Evolutionary conservation across 2,888 invertebrate species (phyloP).

Genomic region (Eristalis tenax): DNA sequence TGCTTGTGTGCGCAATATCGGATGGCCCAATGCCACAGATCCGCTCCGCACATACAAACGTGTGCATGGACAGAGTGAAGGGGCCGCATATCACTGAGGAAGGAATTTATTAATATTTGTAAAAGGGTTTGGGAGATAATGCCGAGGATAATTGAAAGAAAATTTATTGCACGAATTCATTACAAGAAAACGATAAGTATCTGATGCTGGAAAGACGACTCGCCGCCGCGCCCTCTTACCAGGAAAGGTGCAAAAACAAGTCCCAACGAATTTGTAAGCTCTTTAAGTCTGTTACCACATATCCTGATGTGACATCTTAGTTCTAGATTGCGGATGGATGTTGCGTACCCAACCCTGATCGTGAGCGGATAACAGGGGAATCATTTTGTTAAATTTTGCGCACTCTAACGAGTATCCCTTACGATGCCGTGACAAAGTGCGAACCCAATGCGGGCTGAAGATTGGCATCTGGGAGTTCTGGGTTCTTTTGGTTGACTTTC

Average conservation of each 20-base stretch:
- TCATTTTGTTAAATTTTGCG: too few relatives aligned
- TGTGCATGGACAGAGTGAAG: background rate
- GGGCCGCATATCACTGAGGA: slow-evolving; percentile 1
- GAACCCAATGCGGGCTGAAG: too few relatives aligned
- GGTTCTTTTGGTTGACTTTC: too few relatives aligned
- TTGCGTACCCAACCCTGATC: background rate
- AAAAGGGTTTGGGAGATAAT: slow-evolving; percentile 30
- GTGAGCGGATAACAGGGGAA: background rate
- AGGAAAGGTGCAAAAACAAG: background rate
- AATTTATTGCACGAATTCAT: slow-evolving; percentile 24
- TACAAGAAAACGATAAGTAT: background rate
- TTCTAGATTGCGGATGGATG: background rate
- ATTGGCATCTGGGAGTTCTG: too few relatives aligned
- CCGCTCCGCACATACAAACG: background rate
- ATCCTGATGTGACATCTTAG: background rate
- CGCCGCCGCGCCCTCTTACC: background rate
- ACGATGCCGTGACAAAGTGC: too few relatives aligned
- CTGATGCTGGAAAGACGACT: background rate
- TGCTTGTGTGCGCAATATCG: slow-evolving; percentile 51
- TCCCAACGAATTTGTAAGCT: background rate
- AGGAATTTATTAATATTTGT: slow-evolving; percentile 34
- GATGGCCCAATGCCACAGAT: background rate
- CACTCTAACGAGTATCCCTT: too few relatives aligned
- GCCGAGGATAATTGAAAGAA: slow-evolving; percentile 39
- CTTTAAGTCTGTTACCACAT: background rate